Evolutionary conservation across 1,140 invertebrate species (phyloP).

Genomic region (Drosophila kepulauana): DNA sequence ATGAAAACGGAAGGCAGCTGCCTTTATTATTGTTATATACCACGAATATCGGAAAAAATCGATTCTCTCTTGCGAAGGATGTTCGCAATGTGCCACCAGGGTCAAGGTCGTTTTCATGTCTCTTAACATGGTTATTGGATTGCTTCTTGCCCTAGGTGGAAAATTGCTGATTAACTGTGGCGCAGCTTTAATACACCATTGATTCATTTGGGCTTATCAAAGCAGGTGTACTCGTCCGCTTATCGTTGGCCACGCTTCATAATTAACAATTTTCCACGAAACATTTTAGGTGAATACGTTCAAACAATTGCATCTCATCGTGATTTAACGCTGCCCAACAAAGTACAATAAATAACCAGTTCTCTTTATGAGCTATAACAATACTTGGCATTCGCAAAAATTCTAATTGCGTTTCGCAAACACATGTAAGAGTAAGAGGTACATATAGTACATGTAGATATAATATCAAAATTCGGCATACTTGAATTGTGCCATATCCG

Average conservation of each 20-base stretch:
- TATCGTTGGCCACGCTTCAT: conserved; percentile 9
- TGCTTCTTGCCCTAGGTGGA: neutral
- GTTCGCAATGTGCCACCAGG: conserved; percentile 18
- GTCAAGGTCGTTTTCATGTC: conserved; percentile 44
- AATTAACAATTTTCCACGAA: conserved; percentile 1
- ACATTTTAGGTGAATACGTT: neutral
- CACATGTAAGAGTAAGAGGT: neutral
- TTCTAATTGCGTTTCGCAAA: neutral
- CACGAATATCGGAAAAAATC: conserved; percentile 51
- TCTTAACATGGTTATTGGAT: neutral
- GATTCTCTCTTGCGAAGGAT: conserved; percentile 35
- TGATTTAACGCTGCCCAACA: conserved; percentile 36
- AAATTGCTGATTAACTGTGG: conserved; percentile 14
- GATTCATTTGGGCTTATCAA: conserved; percentile 17
- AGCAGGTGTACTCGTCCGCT: neutral
- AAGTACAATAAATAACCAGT: conserved; percentile 12
- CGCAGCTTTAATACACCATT: neutral
- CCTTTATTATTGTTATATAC: neutral
- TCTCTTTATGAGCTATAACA: conserved; percentile 4
- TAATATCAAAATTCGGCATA: neutral
- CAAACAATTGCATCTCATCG: conserved; percentile 43
- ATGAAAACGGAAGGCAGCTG: conserved; percentile 3
- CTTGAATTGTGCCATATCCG: neutral
- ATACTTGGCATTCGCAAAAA: neutral
- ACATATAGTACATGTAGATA: too few relatives aligned